Evolutionary conservation across 2,797 vertebrate species (phyloP), one percentile per base, ranked within the genome.

Genomic region (Anguilla megastoma): DNA sequence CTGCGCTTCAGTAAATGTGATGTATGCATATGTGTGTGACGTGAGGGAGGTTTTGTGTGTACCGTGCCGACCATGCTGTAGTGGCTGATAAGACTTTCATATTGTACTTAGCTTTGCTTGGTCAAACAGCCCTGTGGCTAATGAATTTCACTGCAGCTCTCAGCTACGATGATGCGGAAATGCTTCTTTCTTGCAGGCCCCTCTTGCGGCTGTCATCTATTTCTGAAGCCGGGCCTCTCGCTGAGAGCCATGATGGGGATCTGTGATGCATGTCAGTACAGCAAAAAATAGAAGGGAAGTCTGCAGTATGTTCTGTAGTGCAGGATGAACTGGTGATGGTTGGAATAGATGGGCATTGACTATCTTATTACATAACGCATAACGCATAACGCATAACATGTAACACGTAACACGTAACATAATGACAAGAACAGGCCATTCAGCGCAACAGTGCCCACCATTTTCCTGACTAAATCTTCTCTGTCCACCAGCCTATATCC

Each of bases 81-180:
- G 21, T 86, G 27, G 30, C 66, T 58, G 30, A 56, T 36, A 45
- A 30, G 27, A 74, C 45, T 30, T 69, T 2, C 1, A 45, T 79
- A 79, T 58, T 79, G 50, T n/a, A 9, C 30, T 56, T 76, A 63
- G 71, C 71, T 56, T 71, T n/a, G 58, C 50, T 86, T 86, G 69
- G 54, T 56, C 69, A 18, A 79, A 56, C n/a, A 8, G 30, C 33
- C 63, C 86, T 24, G 18, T 45, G 74, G 74, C 50, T 56, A 24
- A 79, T 45, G 71, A 79, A 56, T 86, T 58, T 30, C 3, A 48
- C 30, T 86, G 21, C 48, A 79, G 33, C 54, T 21, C 18, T 41
- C 69, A 27, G 74, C 33, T 48, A 79, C 16, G 69, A 54, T 21
- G 10, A 30, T 16, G n/a, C 50, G 71, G 69, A 12, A 76, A 56